These are phyloP conservation scores for Tor tambroides DNA, from an alignment of 2,113 vertebrate genomes.

Conservation along the genomic window DNA sequence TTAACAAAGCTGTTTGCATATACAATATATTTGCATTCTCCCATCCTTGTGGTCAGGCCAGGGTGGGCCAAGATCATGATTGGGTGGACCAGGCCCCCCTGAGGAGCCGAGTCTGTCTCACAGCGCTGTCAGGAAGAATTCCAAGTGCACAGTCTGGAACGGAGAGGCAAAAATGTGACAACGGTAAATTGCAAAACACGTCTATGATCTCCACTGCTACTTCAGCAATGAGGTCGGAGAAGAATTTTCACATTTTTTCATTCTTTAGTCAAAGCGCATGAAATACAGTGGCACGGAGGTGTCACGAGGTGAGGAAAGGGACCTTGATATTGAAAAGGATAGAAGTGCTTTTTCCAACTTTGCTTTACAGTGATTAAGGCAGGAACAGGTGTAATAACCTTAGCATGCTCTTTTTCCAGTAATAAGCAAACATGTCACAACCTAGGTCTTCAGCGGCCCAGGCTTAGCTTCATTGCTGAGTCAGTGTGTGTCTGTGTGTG, in stretches of 20 bases:
- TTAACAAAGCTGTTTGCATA: neutral
- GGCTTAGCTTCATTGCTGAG: neutral
- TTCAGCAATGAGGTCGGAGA: conserved; percentile 4
- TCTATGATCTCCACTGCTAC: neutral
- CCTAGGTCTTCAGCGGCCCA: neutral
- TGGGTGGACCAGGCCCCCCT: neutral
- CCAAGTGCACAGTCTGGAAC: conserved; percentile 23
- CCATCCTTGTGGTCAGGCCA: neutral
- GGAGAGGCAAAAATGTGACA: conserved; percentile 45
- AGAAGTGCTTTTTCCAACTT: neutral
- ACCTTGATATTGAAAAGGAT: neutral
- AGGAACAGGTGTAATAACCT: neutral
- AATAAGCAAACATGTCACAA: neutral
- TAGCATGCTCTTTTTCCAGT: neutral
- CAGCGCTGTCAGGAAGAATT: conserved; percentile 13
- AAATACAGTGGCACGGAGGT: neutral
- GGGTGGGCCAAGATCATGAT: neutral
- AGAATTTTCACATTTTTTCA: neutral
- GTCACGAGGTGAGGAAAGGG: neutral
- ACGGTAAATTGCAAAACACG: conserved; percentile 4
- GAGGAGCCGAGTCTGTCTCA: neutral
- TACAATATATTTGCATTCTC: neutral
- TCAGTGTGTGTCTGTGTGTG: neutral
- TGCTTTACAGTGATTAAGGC: neutral
- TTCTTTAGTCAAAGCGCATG: neutral